Base-by-base conservation (phyloP, 2,797 vertebrate genomes). In the Hippocampus kuda region DNA sequence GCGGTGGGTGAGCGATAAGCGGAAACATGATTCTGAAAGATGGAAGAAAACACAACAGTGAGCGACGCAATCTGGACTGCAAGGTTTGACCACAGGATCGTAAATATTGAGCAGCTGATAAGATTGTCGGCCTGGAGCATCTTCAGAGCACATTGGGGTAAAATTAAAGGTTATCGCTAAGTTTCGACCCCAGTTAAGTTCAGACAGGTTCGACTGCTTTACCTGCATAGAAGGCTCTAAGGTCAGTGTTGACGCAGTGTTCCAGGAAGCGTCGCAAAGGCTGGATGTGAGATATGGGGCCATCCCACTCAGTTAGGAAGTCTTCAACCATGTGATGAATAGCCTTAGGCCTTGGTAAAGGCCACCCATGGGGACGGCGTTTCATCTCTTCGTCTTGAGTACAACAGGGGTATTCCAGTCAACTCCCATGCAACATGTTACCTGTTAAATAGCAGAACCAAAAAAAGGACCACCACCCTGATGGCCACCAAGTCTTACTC, bases 321-420 rank as follows among this genome's bases (percentile, higher is more conserved):
- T 99, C 97, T 79, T 99, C 97, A 44, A 99, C 90, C 24, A 98
- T 89, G 86, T 98, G 97, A 83, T 99, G 97, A 78, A 99, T 69
- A 0, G 92, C 90, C 0, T 86, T 79, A 16, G 97, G 97, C 27
- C 92, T 89, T 0, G 97, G 95, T 67, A 99, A 88, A 54, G 92
- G 85, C 96, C 95, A 98, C 9, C 91, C 89, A 0, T 80, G 71
- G 0, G 94, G 93, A 30, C 89, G 91, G 74, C 87, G 87, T 75
- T 81, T 92, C 91, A 99, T 93, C 69, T 97, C 93, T 54, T 67
- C 87, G 72, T 94, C 97, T 99, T 85, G 60, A 67, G 24, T n/a
- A 67, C 66, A 67, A 60, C 49, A 30, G 15, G 2, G 27, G 1
- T 24, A 30, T 34, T 20, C 48, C 11, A 44, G 67, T 60, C 4